phyloP scores from a whole-genome alignment of 2,888 invertebrate species.

The Dicycla oo region DNA sequence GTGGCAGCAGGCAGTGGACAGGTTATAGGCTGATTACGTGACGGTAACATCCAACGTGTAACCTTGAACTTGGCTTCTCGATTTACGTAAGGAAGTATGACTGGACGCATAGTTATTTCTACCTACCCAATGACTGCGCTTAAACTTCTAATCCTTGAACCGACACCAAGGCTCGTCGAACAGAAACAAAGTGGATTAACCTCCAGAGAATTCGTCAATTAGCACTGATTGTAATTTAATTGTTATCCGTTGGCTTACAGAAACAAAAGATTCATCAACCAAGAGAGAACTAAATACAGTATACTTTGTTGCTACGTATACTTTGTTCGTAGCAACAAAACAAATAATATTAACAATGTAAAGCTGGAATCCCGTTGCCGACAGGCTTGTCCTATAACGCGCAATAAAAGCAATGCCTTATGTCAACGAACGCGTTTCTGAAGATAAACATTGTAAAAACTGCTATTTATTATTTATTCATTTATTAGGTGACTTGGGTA shows the following conservation, averaged over 20 bases:
- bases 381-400: conserved; percentile 45
- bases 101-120: not conserved
- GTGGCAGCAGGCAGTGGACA: not conserved
- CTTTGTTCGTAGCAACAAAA: conserved; percentile 31
- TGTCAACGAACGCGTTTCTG: conserved; percentile 68
- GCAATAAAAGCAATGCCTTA: conserved; percentile 74
- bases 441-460: conserved; percentile 68
- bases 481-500: conserved; percentile 21
- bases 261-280: conserved; percentile 16
- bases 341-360: conserved; percentile 47
- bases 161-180: not conserved
- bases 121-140: not conserved
- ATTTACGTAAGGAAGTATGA: not conserved
- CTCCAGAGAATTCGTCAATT: conserved; percentile 3
- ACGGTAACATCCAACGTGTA: not conserved
- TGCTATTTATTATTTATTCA: conserved; percentile 52
- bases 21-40: not conserved
- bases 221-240: conserved; percentile 21
- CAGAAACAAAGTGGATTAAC: not conserved
- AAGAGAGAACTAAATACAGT: not conserved
- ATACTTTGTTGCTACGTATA: conserved; percentile 2
- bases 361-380: conserved; percentile 54
- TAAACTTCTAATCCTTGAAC: not conserved
- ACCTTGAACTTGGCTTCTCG: not conserved
- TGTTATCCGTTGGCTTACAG: not conserved